Evolutionary conservation across 2,113 vertebrate species (phyloP), one percentile per base, ranked within the genome.

Genomic region (Melanotaenia duboulayi): DNA sequence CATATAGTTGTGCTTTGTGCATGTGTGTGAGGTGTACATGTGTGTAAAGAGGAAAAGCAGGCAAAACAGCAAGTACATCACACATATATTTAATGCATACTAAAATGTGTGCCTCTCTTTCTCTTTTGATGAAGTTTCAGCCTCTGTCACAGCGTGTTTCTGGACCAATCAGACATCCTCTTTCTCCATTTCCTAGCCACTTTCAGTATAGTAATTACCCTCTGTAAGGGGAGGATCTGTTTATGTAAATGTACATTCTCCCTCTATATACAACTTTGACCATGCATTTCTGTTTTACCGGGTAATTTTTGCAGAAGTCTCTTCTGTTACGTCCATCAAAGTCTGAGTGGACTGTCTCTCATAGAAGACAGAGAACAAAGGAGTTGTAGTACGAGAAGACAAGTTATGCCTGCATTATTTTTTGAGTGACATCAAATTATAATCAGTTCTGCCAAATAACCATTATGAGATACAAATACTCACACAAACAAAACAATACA

Each of bases 241-340:
- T 91, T 89, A 90, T 92, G 87, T 83, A 89, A 91, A 90, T 89
- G 81, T 74, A 80, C 61, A 87, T 88, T 87, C 71, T 71, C 71
- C 44, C 24, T 66, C 39, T 13, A 49, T n/a, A 23, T 52, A 16
- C 40, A 78, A 65, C 56, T 76, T 57, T 74, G 48, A 22, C 40
- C 42, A 70, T 16, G 2, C 37, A 14, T 73, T 64, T 67, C 25
- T 51, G 54, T 61, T 84, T 66, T 25, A 65, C 49, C 14, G n/a
- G 19, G 28, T 23, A 46, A 25, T 75, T 74, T 74, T 24, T 56
- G 39, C 48, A 39, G 49, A 50, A 65, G 24, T 56, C 59, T 56
- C 44, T 67, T 2, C 61, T n/a, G 61, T 51, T 52, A 23, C 11
- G 13, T 62, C 62, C 44, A 52, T 44, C 40, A 56, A 23, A 52